These are phyloP conservation scores for Campoletis sonorensis DNA, from an alignment of 1,140 invertebrate genomes.

Conservation along the genomic window DNA sequence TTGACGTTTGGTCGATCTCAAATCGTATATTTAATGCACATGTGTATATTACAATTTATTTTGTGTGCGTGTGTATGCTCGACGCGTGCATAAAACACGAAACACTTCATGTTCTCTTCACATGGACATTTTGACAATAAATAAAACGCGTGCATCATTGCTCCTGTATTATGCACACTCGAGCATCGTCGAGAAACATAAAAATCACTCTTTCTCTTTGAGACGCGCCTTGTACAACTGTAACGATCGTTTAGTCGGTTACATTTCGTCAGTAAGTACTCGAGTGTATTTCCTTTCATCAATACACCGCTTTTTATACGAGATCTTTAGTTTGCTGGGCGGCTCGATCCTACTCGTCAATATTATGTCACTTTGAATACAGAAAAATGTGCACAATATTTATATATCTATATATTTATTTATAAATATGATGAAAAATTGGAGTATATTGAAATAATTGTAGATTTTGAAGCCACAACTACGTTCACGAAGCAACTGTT, in stretches of 20 bases:
- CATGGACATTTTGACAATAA: conserved; percentile 28
- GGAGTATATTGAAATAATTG: too few species aligned
- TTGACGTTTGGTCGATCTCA: conserved; percentile 44
- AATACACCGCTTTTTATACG: too few species aligned
- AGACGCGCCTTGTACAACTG: background rate
- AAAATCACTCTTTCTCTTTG: background rate
- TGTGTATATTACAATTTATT: background rate
- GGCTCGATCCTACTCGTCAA: too few species aligned
- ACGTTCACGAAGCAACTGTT: too few species aligned
- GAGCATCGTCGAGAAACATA: background rate
- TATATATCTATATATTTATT: too few species aligned
- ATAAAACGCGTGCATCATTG: conserved; percentile 23
- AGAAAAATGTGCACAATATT: too few species aligned
- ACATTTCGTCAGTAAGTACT: too few species aligned
- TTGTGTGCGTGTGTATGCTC: background rate
- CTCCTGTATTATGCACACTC: background rate
- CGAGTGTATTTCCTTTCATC: too few species aligned
- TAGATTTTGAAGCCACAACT: too few species aligned
- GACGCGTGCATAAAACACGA: background rate
- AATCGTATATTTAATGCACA: background rate
- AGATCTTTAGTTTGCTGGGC: too few species aligned
- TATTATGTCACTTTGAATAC: too few species aligned
- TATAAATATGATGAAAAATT: too few species aligned
- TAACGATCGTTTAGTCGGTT: background rate
- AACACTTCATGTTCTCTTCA: conserved; percentile 4